phyloP scores from a whole-genome alignment of 2,113 vertebrate species.

The Megaceryle maxima region DNA sequence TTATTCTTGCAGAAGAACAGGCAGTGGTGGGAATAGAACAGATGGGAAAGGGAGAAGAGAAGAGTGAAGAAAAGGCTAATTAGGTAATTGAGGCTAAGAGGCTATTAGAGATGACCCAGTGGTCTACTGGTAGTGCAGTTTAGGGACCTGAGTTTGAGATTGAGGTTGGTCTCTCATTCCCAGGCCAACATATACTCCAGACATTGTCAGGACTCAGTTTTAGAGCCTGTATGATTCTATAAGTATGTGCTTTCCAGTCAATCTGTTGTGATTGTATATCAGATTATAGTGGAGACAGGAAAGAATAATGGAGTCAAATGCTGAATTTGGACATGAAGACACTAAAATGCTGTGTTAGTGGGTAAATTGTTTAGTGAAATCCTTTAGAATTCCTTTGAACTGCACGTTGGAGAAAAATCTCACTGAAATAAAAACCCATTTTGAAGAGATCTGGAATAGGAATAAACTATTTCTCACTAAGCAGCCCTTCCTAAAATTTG shows the following conservation, averaged over 20 bases:
- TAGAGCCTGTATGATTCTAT: neutral
- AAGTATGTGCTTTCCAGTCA: neutral
- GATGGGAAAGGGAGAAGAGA: conserved; percentile 62
- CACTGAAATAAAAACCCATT: neutral
- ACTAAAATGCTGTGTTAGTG: neutral
- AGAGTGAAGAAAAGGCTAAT: conserved; percentile 64
- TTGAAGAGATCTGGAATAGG: neutral
- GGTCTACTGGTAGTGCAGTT: conserved; percentile 38
- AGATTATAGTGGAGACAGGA: neutral
- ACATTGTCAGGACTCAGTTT: neutral
- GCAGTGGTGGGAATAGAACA: conserved; percentile 71
- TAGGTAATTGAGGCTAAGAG: conserved; percentile 71
- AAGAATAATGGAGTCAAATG: neutral
- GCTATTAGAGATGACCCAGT: conserved; percentile 65
- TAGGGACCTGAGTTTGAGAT: conserved; percentile 39
- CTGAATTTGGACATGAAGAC: neutral
- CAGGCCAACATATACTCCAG: neutral
- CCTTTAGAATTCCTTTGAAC: neutral
- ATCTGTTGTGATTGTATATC: neutral
- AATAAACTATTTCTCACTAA: neutral
- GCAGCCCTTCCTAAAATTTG: neutral
- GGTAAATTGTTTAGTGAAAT: neutral
- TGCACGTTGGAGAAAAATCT: neutral
- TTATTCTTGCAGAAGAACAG: conserved; percentile 67
- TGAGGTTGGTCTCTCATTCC: conserved; percentile 26